Evolutionary conservation across 1,140 invertebrate genomes (phyloP).

Genomic region (Calephelis virginiensis): DNA sequence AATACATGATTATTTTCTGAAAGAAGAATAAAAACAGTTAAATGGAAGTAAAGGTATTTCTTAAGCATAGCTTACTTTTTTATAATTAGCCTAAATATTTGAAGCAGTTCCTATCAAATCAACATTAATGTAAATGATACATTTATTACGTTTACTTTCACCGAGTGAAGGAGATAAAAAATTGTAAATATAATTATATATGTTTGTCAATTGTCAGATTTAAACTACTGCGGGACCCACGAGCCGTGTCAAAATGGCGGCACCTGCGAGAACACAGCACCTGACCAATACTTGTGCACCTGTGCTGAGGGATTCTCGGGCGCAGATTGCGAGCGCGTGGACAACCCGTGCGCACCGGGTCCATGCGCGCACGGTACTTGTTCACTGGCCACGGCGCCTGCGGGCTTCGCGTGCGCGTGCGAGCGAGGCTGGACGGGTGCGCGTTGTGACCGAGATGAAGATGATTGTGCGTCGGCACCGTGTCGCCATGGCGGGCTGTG

Average conservation of each 20-base stretch:
- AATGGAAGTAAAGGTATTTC: no score
- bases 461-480: conserved; percentile 85
- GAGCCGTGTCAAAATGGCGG: conserved; percentile 97
- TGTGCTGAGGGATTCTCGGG: conserved; percentile 96
- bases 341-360: conserved; percentile 93
- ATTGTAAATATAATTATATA: background rate
- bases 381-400: conserved; percentile 69
- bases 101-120: no score
- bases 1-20: no score
- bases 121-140: no score
- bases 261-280: conserved; percentile 96
- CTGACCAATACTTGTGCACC: conserved; percentile 93
- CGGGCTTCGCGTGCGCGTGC: conserved; percentile 88
- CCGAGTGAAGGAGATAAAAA: background rate
- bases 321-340: conserved; percentile 92
- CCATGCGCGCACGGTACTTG: conserved; percentile 93
- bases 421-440: conserved; percentile 90
- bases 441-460: conserved; percentile 82
- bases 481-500: conserved; percentile 92
- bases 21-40: no score
- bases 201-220: conserved; percentile 81
- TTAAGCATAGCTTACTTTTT: no score
- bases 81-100: no score
- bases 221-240: conserved; percentile 98
- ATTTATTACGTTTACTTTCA: no score